phyloP scores from a whole-genome alignment of 2,113 vertebrate genomes.

The Phylloscopus trochilus region DNA sequence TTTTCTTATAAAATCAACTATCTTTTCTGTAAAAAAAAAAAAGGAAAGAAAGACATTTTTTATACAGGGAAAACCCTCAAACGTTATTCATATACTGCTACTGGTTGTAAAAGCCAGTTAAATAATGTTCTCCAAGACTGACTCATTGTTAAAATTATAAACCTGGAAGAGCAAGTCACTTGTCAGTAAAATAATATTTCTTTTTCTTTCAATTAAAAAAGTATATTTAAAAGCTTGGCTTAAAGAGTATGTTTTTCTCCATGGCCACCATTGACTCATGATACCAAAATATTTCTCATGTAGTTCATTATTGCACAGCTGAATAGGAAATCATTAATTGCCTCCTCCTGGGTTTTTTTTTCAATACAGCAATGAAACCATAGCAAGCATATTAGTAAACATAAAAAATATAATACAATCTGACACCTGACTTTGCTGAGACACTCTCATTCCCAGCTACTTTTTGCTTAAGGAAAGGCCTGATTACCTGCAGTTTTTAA shows the following conservation, averaged over 20 bases:
- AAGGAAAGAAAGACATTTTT: not conserved
- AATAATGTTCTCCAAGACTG: not conserved
- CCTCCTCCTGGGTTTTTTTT: not conserved
- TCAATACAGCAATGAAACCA: not conserved
- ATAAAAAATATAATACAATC: not conserved
- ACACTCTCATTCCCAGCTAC: not conserved
- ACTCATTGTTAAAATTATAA: not conserved
- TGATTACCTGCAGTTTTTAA: not conserved
- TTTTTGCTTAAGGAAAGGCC: not conserved
- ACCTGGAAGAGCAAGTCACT: not conserved
- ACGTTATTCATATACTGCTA: not conserved
- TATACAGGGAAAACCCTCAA: fast-evolving
- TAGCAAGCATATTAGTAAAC: not conserved
- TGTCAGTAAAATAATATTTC: not conserved
- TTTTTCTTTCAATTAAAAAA: not conserved
- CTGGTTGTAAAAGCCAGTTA: not conserved
- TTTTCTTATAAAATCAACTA: not conserved
- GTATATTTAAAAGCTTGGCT: not conserved
- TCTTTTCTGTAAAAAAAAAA: not conserved
- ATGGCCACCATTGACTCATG: not conserved
- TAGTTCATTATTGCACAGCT: not conserved
- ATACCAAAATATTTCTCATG: not conserved
- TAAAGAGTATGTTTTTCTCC: not conserved
- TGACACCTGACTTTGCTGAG: not conserved
- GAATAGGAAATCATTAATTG: slow-evolving; percentile 11